Conservation (phyloP, 1,140 invertebrate species). For the Euura saliciscinereae region DNA sequence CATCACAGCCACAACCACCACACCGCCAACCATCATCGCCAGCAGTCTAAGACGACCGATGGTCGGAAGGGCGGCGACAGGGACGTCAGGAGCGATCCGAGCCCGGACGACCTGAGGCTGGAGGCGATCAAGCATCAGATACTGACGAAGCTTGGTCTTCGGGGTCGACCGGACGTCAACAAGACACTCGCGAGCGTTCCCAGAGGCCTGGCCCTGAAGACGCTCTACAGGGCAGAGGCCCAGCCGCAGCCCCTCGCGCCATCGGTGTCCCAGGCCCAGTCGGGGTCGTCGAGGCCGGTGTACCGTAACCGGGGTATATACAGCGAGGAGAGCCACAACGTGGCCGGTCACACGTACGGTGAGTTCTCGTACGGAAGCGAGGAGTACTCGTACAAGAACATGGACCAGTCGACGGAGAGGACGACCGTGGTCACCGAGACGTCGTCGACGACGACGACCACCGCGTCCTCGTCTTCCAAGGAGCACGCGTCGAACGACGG, state of each 20-base stretch:
- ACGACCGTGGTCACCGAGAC: constrained; percentile 33
- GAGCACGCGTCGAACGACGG: constrained; percentile 35
- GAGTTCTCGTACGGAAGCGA: constrained; percentile 46
- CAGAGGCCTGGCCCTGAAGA: constrained; percentile 71
- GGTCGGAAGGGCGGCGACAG: background rate
- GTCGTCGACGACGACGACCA: constrained; percentile 30
- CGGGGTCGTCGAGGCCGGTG: background rate
- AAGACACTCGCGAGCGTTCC: constrained; percentile 65
- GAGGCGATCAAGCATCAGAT: constrained; percentile 82
- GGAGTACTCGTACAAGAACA: constrained; percentile 49
- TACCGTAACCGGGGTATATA: background rate
- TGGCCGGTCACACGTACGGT: constrained; percentile 23
- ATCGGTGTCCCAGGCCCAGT: constrained; percentile 6
- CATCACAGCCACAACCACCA: constrained; percentile 41
- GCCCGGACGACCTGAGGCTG: constrained; percentile 66
- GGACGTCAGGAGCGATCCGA: constrained; percentile 31
- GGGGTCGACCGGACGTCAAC: constrained; percentile 72
- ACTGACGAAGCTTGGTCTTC: constrained; percentile 73
- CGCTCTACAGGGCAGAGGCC: constrained; percentile 69
- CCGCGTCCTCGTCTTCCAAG: background rate
- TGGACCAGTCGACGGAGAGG: constrained; percentile 36
- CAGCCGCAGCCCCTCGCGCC: constrained; percentile 36
- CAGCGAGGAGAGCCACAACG: background rate
- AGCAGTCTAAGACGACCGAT: background rate
- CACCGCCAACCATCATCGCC: background rate